Conservation (phyloP, 2,888 invertebrate genomes). For the Pyralis farinalis region DNA sequence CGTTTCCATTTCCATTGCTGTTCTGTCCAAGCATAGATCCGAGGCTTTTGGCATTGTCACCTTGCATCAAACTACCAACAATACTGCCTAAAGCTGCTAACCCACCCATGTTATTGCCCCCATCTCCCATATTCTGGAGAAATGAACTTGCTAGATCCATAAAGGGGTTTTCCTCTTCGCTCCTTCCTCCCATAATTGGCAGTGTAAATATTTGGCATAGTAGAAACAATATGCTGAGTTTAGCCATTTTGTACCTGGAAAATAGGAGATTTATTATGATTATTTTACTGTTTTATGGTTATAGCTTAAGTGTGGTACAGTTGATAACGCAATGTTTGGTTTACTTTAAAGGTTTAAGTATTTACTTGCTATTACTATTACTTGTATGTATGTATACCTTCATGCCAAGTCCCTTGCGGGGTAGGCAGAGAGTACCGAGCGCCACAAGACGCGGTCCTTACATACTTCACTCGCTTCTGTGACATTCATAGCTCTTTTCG, state of each 20-base stretch:
- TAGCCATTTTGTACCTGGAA: slow-evolving; percentile 45
- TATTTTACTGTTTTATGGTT: slow-evolving; percentile 21
- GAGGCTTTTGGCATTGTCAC: slow-evolving; percentile 82
- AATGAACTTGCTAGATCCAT: slow-evolving; percentile 86
- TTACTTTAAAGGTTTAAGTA: too few relatives aligned
- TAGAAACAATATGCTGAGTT: slow-evolving; percentile 34
- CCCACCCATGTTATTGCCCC: slow-evolving; percentile 55
- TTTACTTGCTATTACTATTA: too few relatives aligned
- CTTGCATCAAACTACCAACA: slow-evolving; percentile 85
- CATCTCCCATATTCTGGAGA: slow-evolving; percentile 81
- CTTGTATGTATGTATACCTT: too few relatives aligned
- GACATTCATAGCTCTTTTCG: too few relatives aligned
- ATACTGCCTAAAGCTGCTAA: slow-evolving; percentile 83
- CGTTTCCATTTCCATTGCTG: slow-evolving; percentile 38
- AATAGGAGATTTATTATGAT: slow-evolving; percentile 2
- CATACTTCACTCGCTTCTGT: too few relatives aligned
- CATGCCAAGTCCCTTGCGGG: too few relatives aligned
- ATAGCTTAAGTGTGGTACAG: slow-evolving; percentile 24
- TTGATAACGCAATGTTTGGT: slow-evolving; percentile 19
- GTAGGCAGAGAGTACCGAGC: too few relatives aligned
- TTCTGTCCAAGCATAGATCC: slow-evolving; percentile 58
- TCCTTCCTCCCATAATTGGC: slow-evolving; percentile 45
- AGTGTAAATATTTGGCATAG: slow-evolving; percentile 40
- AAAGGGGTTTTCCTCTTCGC: slow-evolving; percentile 79
- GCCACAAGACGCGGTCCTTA: too few relatives aligned